Conservation (phyloP, 1,140 invertebrate species). For the Gonioctena quinquepunctata region DNA sequence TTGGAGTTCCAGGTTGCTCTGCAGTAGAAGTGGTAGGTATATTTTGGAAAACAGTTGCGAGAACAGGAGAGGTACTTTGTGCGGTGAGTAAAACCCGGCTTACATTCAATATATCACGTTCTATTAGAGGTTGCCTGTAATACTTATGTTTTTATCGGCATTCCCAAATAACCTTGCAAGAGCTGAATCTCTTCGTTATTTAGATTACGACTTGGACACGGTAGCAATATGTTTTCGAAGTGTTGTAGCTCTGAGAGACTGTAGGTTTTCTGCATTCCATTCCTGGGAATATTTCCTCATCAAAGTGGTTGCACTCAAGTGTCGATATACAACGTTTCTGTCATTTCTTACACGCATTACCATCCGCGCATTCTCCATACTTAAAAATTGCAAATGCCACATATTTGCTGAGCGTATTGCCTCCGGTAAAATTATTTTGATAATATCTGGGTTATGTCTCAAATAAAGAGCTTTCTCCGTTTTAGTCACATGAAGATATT, state of each 20-base stretch:
- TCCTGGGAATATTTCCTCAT: neutral
- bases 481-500: no score
- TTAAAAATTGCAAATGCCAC: no score
- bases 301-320: neutral
- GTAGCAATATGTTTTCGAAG: neutral
- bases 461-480: no score
- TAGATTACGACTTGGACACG: neutral
- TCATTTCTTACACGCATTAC: no score
- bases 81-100: neutral
- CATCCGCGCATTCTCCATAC: no score
- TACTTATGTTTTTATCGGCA: neutral
- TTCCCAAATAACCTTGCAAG: neutral
- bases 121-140: neutral
- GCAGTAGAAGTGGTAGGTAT: neutral
- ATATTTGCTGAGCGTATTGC: no score
- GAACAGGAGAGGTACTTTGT: neutral
- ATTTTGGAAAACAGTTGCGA: neutral
- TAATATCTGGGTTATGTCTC: no score
- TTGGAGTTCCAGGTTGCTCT: neutral
- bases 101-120: neutral
- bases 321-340: neutral
- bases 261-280: neutral
- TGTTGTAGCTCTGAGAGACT: neutral
- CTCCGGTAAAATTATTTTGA: no score
- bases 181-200: neutral